phyloP scores from a whole-genome alignment of 2,113 vertebrate genomes.

The Ceyx melanurus region DNA sequence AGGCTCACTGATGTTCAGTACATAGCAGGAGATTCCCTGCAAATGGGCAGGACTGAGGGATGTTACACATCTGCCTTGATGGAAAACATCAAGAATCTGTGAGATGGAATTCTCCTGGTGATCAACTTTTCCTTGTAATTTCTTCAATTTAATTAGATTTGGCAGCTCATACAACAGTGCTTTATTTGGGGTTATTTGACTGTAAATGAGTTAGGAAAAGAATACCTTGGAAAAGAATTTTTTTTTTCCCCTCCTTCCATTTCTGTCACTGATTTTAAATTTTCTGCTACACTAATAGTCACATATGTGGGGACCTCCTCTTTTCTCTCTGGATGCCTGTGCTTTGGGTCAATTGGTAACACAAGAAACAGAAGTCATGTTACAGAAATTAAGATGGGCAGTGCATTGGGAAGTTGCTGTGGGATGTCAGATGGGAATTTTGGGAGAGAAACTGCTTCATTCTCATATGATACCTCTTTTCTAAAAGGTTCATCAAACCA shows the following conservation, averaged over 20 bases:
- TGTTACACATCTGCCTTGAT: not conserved
- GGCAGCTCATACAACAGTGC: not conserved
- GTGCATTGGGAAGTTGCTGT: not conserved
- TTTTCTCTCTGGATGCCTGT: not conserved
- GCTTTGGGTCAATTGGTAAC: not conserved
- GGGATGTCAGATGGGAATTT: not conserved
- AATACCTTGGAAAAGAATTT: not conserved
- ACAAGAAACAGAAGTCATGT: not conserved
- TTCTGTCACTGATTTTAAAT: not conserved
- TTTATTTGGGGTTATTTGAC: not conserved
- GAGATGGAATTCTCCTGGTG: not conserved
- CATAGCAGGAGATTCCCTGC: not conserved
- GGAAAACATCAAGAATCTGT: not conserved
- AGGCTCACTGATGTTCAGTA: not conserved
- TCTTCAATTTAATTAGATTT: not conserved
- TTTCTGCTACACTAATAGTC: not conserved
- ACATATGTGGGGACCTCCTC: not conserved
- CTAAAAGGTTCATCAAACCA: not conserved
- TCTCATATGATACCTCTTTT: not conserved
- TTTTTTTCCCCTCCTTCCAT: not conserved
- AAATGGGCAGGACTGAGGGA: not conserved
- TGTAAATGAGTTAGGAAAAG: not conserved
- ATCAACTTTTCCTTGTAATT: not conserved
- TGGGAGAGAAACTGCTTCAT: not conserved
- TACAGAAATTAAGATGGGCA: not conserved